Base-by-base conservation (phyloP, 2,113 vertebrate species). In the Esox niger region DNA sequence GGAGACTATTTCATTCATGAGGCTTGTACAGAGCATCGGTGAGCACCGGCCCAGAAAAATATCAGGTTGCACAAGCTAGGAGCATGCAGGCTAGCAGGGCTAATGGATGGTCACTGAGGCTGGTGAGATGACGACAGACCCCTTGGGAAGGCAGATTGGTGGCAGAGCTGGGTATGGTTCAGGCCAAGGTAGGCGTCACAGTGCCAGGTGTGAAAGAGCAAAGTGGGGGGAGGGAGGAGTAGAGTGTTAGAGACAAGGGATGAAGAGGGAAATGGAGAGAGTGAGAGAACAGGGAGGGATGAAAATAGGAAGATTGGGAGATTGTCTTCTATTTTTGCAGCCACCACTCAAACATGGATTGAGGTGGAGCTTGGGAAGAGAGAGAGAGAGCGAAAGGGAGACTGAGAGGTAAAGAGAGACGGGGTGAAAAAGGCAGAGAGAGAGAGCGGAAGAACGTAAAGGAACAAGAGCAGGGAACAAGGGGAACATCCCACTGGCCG, bases 251-350 rank as follows among this genome's bases (percentile, higher is more conserved):
- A 15, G 43, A 46, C 20, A 15, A 52, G 17, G 47, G 8, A 15
- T 21, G 7, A 23, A n/a, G 21, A n/a, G 61, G 59, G 10, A 23
- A 62, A 33, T 43, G 58, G 25, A 62, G 26, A 58, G 65, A 66
- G 25, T 49, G 17, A 27, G 54, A 21, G 38, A 49, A 10, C 21
- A 20, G 35, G 62, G 35, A 27, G 30, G 23, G 27, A n/a, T 15
- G 35, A 13, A 26, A 2, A 64, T 6, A 9, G 1, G 20, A 6
- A 61, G 26, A 68, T 58, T 68, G 63, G 66, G 33, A 76, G 70
- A 21, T 52, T n/a, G n/a, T n/a, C n/a, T n/a, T n/a, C n/a, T n/a
- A n/a, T n/a, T n/a, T n/a, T n/a, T n/a, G n/a, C n/a, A n/a, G n/a
- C n/a, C n/a, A n/a, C n/a, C n/a, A n/a, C n/a, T n/a, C n/a, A n/a